Conservation (phyloP, 2,797 vertebrate species). For the Spheniscus humboldti region DNA sequence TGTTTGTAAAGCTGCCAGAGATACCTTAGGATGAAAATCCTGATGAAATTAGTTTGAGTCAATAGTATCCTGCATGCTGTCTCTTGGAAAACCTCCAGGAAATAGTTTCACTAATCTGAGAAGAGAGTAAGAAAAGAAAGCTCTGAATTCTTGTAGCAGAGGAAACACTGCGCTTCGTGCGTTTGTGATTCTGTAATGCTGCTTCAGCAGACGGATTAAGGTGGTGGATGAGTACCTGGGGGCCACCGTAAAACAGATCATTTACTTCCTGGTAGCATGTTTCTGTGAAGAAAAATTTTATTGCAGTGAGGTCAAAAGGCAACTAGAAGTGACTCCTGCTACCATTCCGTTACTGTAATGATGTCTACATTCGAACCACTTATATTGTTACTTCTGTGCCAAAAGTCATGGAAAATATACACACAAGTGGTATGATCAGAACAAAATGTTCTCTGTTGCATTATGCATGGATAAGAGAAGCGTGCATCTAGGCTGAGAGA, state of each 20-base stretch:
- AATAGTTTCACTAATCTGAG: neutral
- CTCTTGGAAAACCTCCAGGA: constrained; percentile 23
- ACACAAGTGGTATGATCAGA: neutral
- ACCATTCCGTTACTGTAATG: neutral
- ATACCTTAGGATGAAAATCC: neutral
- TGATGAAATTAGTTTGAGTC: neutral
- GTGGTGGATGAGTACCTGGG: neutral
- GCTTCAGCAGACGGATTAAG: neutral
- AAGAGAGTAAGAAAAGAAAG: neutral
- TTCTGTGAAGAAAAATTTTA: neutral
- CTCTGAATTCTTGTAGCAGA: neutral
- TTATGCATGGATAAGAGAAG: neutral
- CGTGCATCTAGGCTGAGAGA: too few relatives aligned
- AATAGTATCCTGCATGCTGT: neutral
- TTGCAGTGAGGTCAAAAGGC: neutral
- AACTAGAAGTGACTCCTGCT: neutral
- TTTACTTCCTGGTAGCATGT: neutral
- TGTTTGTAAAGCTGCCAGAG: neutral
- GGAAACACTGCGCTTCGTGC: neutral
- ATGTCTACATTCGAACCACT: neutral
- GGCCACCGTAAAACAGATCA: neutral
- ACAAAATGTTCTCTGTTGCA: fast-evolving
- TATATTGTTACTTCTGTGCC: neutral
- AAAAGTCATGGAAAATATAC: neutral
- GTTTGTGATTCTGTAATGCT: neutral